Evolutionary conservation across 2,797 vertebrate genomes (phyloP), one percentile per base, ranked within the genome.

Genomic region (Pipistrellus kuhlii): DNA sequence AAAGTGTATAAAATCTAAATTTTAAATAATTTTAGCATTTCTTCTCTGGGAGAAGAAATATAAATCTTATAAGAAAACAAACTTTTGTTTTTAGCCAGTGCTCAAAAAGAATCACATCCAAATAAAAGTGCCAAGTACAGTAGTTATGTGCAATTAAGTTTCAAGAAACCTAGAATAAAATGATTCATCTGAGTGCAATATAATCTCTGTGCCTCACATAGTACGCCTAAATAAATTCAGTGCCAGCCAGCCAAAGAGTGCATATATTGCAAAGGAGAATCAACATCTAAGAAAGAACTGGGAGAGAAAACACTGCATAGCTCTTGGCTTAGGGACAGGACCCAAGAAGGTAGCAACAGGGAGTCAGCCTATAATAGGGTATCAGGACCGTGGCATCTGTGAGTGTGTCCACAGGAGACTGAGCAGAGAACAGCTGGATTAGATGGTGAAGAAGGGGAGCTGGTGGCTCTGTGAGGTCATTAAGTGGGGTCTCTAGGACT

Each of bases 401-500:
- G 94, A 95, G 86, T 81, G 62, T 90, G 84, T 95, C 71, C 93
- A 53, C 8, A 62, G 90, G 93, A 92, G 78, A 94, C 30, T 59
- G 77, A 83, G 10, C 68, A 88, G 55, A 10, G 14, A 38, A 30
- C 25, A 85, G 23, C 55, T 32, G 62, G 64, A 64, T 84, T 21
- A 77, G 77, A 51, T 4, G 12, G 0, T n/a, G 10, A 55, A 53
- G 18, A 59, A 78, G n/a, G 21, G 25, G 9, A 68, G 57, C 15
- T 0, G 0, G 7, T 3, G 5, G 10, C 27, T 88, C 41, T 18
- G 1, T 23, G 35, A 25, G 18, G 8, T 73, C 14, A 38, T 23
- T 23, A 92, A 20, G 18, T 75, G 5, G 4, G 3, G 5, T 80
- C 4, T 41, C 5, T 23, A 23, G 12, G 17, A 41, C 2, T n/a